Evolutionary conservation across 2,888 invertebrate genomes (phyloP), one percentile per base, ranked within the genome.

Genomic region (Drosophila pseudotalamancana): DNA sequence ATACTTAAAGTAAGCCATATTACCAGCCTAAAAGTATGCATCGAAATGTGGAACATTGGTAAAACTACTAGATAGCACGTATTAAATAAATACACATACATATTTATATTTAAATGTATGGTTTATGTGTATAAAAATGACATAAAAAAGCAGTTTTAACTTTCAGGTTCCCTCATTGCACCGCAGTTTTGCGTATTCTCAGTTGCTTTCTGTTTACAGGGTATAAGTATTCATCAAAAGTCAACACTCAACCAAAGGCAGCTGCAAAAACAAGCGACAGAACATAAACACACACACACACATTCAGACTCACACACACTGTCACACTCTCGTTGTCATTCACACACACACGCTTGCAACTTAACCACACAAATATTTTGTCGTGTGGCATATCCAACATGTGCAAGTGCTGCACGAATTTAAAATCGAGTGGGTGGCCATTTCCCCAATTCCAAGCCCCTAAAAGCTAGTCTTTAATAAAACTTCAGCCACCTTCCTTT

Each of bases 1-100:
- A 27, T 40, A 23, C 4, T 23, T 19, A 34, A 25, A 16, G 9
- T 19, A 0, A 16, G 14, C 31, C n/a, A 45, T 49, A 21, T 1
- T 5, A 6, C 0, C 0, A 55, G 56, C 63, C 72, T 45, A 43
- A 82, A 74, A 82, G 72, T 79, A 82, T 83, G 66, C 80, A 65
- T 16, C 29, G 19, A 42, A 18, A 21, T 23, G 2, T 1, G 4
- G 9, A 9, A 2, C 3, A 12, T 0, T 3, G 9, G 2, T n/a
- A n/a, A n/a, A n/a, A n/a, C n/a, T n/a, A n/a, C n/a, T n/a, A n/a
- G n/a, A n/a, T n/a, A n/a, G n/a, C n/a, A n/a, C n/a, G n/a, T n/a
- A n/a, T n/a, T n/a, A n/a, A n/a, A n/a, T n/a, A n/a, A n/a, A n/a
- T n/a, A n/a, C n/a, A n/a, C n/a, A n/a, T 23, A 6, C 25, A 25